Conservation (phyloP, 2,797 vertebrate species). For the Borostomias antarcticus region DNA sequence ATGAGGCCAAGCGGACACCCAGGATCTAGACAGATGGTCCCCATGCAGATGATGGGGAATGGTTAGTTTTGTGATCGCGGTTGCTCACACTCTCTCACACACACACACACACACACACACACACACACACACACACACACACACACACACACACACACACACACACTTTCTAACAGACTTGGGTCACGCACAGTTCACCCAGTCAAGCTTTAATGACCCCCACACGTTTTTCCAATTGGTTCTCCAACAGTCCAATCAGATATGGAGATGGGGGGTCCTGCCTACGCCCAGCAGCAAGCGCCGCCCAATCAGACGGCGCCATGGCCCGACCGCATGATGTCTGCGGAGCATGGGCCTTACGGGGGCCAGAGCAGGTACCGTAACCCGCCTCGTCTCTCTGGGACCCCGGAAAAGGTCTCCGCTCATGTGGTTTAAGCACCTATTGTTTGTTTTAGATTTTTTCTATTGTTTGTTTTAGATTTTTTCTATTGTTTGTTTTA, state of each 20-base stretch:
- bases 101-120: not conserved
- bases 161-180: not conserved
- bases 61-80: slow-evolving; percentile 70
- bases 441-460: too few relatives aligned
- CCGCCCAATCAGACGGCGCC: slow-evolving; percentile 95
- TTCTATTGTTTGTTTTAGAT: too few relatives aligned
- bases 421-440: too few relatives aligned
- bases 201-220: not conserved
- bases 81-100: not conserved
- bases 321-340: slow-evolving; percentile 92
- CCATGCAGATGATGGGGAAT: slow-evolving; percentile 87
- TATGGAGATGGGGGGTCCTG: slow-evolving; percentile 85
- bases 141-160: not conserved
- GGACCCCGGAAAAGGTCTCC: too few relatives aligned
- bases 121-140: not conserved
- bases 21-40: slow-evolving; percentile 85
- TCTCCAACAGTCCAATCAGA: slow-evolving; percentile 78
- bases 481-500: too few relatives aligned
- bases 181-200: not conserved
- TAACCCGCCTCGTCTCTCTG: not conserved
- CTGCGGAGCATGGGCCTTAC: slow-evolving; percentile 87
- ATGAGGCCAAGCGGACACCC: slow-evolving; percentile 80
- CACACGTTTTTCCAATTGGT: not conserved
- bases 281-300: slow-evolving; percentile 88
- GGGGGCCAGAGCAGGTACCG: slow-evolving; percentile 86